phyloP scores from a whole-genome alignment of 1,140 invertebrate species.

The Scaptodrosophila lebanonensis region DNA sequence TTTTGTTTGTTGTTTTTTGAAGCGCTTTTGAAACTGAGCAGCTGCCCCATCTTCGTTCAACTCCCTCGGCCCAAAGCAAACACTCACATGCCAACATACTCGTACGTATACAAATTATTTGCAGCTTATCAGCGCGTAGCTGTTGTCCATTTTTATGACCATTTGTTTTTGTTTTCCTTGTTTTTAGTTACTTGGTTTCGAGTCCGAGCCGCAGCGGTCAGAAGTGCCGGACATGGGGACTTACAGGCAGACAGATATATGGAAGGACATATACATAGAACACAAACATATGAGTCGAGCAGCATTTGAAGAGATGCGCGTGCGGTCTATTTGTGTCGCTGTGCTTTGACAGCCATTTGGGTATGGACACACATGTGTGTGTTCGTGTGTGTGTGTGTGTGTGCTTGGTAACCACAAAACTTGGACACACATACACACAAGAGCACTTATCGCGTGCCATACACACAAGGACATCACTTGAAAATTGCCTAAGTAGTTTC shows the following conservation, averaged over 20 bases:
- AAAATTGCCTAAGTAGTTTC: constrained; percentile 73
- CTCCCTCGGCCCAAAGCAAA: neutral
- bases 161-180: constrained; percentile 68
- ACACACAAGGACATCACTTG: constrained; percentile 63
- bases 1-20: too few relatives aligned
- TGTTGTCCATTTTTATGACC: constrained; percentile 70
- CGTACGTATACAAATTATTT: constrained; percentile 63
- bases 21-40: constrained; percentile 63
- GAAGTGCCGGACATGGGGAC: neutral
- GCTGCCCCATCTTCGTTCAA: constrained; percentile 41
- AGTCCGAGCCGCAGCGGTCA: neutral
- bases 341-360: too few relatives aligned
- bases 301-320: constrained; percentile 40
- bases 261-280: constrained; percentile 6
- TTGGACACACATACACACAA: constrained; percentile 20
- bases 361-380: too few relatives aligned
- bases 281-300: constrained; percentile 5
- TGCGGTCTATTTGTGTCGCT: constrained; percentile 25
- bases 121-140: constrained; percentile 69
- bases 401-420: constrained; percentile 51
- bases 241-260: neutral
- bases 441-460: constrained; percentile 45
- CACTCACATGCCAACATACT: neutral
- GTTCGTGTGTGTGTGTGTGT: constrained; percentile 4
- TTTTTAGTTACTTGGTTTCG: constrained; percentile 55